Base-by-base conservation (phyloP, 2,888 invertebrate genomes). In the Nomada flava region DNA sequence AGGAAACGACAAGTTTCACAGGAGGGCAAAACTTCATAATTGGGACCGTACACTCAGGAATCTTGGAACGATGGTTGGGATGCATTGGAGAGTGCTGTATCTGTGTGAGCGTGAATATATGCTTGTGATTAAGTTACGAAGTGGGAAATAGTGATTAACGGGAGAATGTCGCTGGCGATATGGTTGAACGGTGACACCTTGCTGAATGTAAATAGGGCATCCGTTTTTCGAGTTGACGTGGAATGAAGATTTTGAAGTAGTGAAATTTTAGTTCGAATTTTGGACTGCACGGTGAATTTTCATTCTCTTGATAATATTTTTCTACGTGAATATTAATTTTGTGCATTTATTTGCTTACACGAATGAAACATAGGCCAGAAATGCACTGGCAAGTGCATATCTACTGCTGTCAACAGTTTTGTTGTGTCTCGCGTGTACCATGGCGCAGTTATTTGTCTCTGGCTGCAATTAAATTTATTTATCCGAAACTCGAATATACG, bases 1-100 rank as follows among this genome's bases (percentile, higher is more conserved):
- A 75, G 82, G 76, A 80, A 82, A 81, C 82, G 76, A 82, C 76
- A 82, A 80, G 82, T 82, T 79, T 20, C 52, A 44, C 60, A 53
- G 29, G 52, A 53, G 67, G 36, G 59, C 64, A 63, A 79, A 83
- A 83, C 83, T 83, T 83, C 71, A 72, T 83, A 83, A 83, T 83
- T 83, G 83, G 79, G 60, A 67, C 59, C 44, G 65, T n/a, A 71
- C 67, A 44, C 64, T 15, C 57, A 20, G 36, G 23, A 23, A 65
- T 44, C 44, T 36, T 11, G 44, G 23, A n/a, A 63, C 53, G 59
- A 52, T 36, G n/a, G 62, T 2, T n/a, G 10, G 68, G 63, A 42
- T 62, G 57, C 73, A 63, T 55, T 23, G n/a, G 26, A 29, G 20
- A 10, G 7, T 68, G n/a, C 4, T 20, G 36, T 11, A 26, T 4